Percentiles rank a stretch among this genome's conserved stretches.
Evolutionary conservation across 2,113 vertebrate species (phyloP).

Genomic region (Cervus canadensis): DNA sequence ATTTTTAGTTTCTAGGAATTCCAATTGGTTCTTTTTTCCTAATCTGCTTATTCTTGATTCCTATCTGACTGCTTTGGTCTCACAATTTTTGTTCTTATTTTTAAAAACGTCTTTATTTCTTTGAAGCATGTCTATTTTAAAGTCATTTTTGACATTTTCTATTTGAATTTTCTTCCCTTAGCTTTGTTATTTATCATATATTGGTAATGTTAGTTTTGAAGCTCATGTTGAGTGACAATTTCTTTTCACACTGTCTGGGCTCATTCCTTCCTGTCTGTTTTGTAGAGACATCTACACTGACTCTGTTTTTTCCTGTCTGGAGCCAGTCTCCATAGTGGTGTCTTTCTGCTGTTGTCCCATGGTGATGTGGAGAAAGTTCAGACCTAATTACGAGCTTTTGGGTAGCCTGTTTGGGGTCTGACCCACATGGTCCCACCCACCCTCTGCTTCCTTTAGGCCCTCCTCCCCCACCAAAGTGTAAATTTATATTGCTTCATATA

Average conservation of each 20-base stretch:
- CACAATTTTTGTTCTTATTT: not conserved
- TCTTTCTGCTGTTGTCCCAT: not conserved
- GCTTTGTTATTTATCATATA: not conserved
- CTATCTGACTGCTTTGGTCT: not conserved
- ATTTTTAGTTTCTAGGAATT: not conserved
- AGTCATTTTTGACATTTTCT: not conserved
- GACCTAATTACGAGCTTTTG: not conserved
- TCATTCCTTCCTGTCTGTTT: not conserved
- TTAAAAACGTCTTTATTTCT: slow-evolving; percentile 6
- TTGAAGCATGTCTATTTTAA: not conserved
- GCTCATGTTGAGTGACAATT: not conserved
- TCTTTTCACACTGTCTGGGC: not conserved
- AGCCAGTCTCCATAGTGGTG: not conserved
- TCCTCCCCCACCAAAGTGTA: not conserved
- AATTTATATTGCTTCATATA: not conserved
- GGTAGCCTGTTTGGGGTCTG: not conserved
- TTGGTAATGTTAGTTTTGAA: not conserved
- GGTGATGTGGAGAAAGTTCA: not conserved
- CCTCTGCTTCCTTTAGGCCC: not conserved
- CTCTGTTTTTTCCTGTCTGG: not conserved
- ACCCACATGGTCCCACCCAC: not conserved
- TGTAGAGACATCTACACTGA: not conserved
- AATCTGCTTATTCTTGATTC: not conserved
- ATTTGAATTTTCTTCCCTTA: not conserved
- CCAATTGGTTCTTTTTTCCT: not conserved